These are phyloP conservation scores for Heliconius cydno DNA, from an alignment of 2,888 invertebrate genomes.

Conservation along the genomic window DNA sequence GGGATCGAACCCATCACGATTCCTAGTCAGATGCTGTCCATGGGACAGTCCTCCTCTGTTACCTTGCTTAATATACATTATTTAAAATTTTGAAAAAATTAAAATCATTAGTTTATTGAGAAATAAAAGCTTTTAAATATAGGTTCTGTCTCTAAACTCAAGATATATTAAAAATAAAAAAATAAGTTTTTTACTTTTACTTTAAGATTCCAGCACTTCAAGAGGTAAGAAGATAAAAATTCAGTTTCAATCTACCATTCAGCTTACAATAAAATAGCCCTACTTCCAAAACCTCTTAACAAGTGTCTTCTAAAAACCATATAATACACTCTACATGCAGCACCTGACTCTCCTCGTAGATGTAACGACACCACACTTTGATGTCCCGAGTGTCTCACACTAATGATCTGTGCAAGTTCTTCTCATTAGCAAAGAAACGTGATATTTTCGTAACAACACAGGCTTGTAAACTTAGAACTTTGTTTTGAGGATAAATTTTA, in stretches of 20 bases:
- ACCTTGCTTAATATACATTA: too few relatives aligned
- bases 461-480: slow-evolving; percentile 21
- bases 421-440: slow-evolving; percentile 41
- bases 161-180: too few relatives aligned
- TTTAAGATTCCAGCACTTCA: too few relatives aligned
- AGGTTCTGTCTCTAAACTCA: too few relatives aligned
- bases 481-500: slow-evolving; percentile 5
- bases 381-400: slow-evolving; percentile 41
- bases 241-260: not conserved
- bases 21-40: too few relatives aligned
- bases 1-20: too few relatives aligned
- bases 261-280: not conserved
- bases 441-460: slow-evolving; percentile 25
- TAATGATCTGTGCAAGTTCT: slow-evolving; percentile 42
- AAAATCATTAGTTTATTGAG: too few relatives aligned
- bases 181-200: too few relatives aligned
- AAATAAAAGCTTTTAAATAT: too few relatives aligned
- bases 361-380: slow-evolving; percentile 34
- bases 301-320: not conserved
- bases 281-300: not conserved
- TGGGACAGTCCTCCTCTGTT: too few relatives aligned
- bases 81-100: too few relatives aligned
- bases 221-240: too few relatives aligned
- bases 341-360: not conserved
- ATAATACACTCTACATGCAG: not conserved